Base-by-base conservation (phyloP, 2,888 invertebrate genomes). In the Athrips mouffetella region DNA sequence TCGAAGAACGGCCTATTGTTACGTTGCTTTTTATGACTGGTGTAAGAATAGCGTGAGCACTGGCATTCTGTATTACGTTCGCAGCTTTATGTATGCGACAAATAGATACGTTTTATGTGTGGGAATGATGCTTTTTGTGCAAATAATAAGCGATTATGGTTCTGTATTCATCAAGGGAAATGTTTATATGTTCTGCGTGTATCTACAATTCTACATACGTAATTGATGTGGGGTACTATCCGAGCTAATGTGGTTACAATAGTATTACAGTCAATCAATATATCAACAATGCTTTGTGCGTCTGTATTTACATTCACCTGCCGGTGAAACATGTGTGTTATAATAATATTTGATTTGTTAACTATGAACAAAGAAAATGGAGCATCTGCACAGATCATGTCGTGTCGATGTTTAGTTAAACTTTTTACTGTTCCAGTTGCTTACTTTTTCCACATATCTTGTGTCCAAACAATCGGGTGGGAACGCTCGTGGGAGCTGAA, bases 1-100 rank as follows among this genome's bases (percentile, higher is more conserved):
- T 65, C 74, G 60, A 67, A 73, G 73, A 74, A 73, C 74, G 71
- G 73, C 67, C 79, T 68, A 85, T 85, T 85, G 83, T 85, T 75
- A 69, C 61, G 63, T 63, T 65, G 67, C 64, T 78, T 79, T 82
- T 82, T 80, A 70, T 72, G 73, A 67, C 68, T 57, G 63, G 67
- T 72, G 70, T 69, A 69, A 62, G 60, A 67, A 65, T 61, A 59
- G 59, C 60, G 52, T 53, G 61, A 55, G 57, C 58, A 54, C 56
- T 62, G 48, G 53, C 59, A 63, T 60, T 59, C 54, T 50, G 61
- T 60, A 59, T 60, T 63, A 61, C 67, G 63, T 66, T 66, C 63
- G 62, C 57, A 41, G 54, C 54, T 60, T 62, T 59, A 63, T 55
- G 56, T 64, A 54, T 62, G 62, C 64, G 60, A 73, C 62, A 65